phyloP scores from a whole-genome alignment of 2,797 vertebrate species.

The Enteromius paludinosus region DNA sequence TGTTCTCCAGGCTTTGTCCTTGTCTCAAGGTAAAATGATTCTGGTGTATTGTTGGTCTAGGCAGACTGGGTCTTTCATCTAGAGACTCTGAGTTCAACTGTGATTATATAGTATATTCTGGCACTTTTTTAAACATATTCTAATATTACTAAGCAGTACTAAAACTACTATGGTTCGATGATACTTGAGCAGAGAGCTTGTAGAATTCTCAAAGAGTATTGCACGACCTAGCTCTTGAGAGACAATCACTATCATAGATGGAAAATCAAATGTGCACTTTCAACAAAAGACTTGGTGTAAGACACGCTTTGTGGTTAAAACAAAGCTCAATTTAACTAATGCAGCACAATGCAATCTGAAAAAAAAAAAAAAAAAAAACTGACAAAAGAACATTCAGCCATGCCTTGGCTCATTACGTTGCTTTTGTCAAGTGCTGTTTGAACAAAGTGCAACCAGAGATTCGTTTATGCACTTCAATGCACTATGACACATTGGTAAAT shows the following conservation, averaged over 20 bases:
- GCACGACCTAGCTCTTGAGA: background rate
- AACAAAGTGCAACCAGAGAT: constrained; percentile 17
- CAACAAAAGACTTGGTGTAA: constrained; percentile 16
- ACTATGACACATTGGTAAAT: background rate
- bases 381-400: constrained; percentile 5
- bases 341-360: constrained; percentile 10
- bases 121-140: no score
- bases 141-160: background rate
- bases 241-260: constrained; percentile 21
- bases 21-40: constrained; percentile 61
- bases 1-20: constrained; percentile 48
- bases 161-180: background rate
- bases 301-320: constrained; percentile 13
- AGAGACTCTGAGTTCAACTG: background rate
- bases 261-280: constrained; percentile 35
- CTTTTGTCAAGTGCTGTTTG: background rate
- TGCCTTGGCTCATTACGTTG: background rate
- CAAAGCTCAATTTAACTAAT: constrained; percentile 36
- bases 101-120: background rate
- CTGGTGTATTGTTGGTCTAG: constrained; percentile 23
- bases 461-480: constrained; percentile 7
- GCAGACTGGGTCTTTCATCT: constrained; percentile 2
- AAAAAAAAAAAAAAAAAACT: no score
- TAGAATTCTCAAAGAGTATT: background rate
- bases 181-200: background rate